Evolutionary conservation across 2,797 vertebrate species (phyloP), one percentile per base, ranked within the genome.

Genomic region (Xiphorhynchus erythropygius): DNA sequence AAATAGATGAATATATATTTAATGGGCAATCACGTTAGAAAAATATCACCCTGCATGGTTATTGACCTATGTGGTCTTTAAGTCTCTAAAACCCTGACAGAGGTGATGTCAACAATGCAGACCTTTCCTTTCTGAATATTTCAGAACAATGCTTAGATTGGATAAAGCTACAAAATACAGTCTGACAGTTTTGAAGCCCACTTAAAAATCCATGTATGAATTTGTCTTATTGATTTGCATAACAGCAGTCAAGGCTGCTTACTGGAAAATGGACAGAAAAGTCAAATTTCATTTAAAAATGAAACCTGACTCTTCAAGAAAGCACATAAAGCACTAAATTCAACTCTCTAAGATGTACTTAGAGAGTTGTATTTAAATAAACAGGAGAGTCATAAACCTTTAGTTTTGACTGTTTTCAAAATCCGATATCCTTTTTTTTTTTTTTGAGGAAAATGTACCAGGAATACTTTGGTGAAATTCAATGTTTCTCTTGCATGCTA

Each of bases 361-460:
- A 84, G n/a, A n/a, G n/a, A n/a, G n/a, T n/a, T n/a, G n/a, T n/a
- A 89, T 28, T 60, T 62, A 96, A 93, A 52, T 46, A 55, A 91
- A 52, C 15, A 64, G 32, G 87, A 22, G 17, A 64, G 71, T 69
- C 18, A 24, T 37, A 55, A 89, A 32, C 11, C 49, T 71, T 13
- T 85, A 39, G 11, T 74, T 90, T 63, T 74, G 12, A 53, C 24
- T 60, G 13, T 44, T 84, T 78, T 90, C 83, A 86, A 86, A 88
- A 90, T 71, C 13, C 10, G 8, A 42, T 75, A 49, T 56, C 5
- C 9, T 7, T 52, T 13, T 6, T 22, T 53, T 13, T 52, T 30
- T 30, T 28, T 50, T 49, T 71, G 28, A 7, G n/a, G 21, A 74
- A 94, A 86, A 69, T 8, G 3, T 57, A n/a, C 5, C 5, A 74